Conservation (phyloP, 2,888 invertebrate genomes). For the Romanomermis culicivorax region DNA sequence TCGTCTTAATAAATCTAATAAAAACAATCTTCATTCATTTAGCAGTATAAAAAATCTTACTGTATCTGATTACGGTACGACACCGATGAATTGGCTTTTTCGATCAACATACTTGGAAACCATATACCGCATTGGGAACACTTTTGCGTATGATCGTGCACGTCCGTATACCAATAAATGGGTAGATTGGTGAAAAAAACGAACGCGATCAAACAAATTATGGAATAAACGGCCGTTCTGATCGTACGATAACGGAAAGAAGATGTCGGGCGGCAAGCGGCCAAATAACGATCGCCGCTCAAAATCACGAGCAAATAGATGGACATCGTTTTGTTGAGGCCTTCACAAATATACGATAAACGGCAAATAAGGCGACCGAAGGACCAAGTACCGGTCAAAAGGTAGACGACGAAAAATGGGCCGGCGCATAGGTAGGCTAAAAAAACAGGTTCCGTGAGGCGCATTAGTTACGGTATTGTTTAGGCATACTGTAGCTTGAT, state of each 20-base stretch:
- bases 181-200: conserved; percentile 3
- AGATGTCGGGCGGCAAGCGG: conserved; percentile 9
- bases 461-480: no score
- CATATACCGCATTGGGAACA: conserved; percentile 1
- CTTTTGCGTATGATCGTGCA: neutral
- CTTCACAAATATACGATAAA: conserved; percentile 5
- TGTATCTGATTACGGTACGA: no score
- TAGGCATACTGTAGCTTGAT: no score
- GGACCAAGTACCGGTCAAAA: neutral
- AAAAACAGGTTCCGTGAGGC: no score
- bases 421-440: neutral
- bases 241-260: conserved; percentile 1
- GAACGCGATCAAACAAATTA: neutral
- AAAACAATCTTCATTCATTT: no score
- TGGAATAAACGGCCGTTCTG: neutral
- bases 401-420: neutral
- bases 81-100: no score
- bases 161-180: conserved; percentile 9
- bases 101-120: no score
- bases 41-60: no score
- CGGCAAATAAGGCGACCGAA: conserved; percentile 9
- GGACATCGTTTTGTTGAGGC: conserved; percentile 11
- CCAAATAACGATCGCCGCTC: conserved; percentile 11
- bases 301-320: conserved; percentile 11
- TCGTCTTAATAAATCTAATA: no score